phyloP scores from a whole-genome alignment of 2,797 vertebrate species.

The Mus caroli region DNA sequence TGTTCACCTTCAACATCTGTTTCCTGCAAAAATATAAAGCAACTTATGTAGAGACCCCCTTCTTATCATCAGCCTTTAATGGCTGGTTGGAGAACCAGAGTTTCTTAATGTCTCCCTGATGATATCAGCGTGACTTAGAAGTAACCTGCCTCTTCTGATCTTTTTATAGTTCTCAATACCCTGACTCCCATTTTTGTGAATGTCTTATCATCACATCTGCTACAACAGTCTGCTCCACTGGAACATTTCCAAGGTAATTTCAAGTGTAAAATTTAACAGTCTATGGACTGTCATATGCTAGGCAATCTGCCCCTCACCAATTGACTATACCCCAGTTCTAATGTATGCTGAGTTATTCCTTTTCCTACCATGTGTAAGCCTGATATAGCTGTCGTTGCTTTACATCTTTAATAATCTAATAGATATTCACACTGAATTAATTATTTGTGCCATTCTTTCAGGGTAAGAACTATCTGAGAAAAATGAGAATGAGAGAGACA shows the following conservation, averaged over 20 bases:
- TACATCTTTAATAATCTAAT: neutral
- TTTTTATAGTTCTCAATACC: neutral
- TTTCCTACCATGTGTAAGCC: neutral
- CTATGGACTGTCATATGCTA: neutral
- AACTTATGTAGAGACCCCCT: neutral
- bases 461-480: neutral
- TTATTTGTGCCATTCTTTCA: neutral
- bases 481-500: neutral
- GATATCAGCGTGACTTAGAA: neutral
- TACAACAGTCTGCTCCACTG: neutral
- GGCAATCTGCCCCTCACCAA: neutral
- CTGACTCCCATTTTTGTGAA: neutral
- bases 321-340: neutral
- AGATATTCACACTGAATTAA: neutral
- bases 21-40: neutral
- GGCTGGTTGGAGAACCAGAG: neutral
- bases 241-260: neutral
- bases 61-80: neutral
- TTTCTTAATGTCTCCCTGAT: constrained; percentile 31
- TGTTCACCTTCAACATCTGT: neutral
- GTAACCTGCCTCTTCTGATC: neutral
- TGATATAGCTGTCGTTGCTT: neutral
- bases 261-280: neutral
- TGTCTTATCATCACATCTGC: constrained; percentile 3
- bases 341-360: neutral